phyloP scores from a whole-genome alignment of 2,888 invertebrate genomes.

The Orgyia antiqua region DNA sequence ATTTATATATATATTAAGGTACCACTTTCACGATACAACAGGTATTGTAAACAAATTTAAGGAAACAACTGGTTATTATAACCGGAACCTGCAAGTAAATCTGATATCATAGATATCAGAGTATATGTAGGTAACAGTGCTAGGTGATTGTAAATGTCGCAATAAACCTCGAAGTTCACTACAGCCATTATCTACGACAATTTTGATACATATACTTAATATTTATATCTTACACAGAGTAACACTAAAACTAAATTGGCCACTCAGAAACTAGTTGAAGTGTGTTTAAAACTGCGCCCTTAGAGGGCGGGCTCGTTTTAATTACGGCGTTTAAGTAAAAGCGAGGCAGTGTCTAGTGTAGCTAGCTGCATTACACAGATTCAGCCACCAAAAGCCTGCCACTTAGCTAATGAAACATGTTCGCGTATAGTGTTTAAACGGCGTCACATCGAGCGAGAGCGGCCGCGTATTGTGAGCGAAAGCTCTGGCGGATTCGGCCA shows the following conservation, averaged over 20 bases:
- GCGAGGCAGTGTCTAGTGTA: slow-evolving; percentile 66
- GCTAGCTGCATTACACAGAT: slow-evolving; percentile 75
- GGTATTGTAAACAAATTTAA: too few relatives aligned
- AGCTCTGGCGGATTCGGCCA: slow-evolving; percentile 61
- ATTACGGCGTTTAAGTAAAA: slow-evolving; percentile 77
- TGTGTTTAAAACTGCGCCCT: slow-evolving; percentile 72
- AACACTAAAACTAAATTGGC: slow-evolving; percentile 72
- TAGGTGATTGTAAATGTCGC: slow-evolving; percentile 8
- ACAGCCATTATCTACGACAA: slow-evolving; percentile 18
- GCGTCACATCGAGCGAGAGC: slow-evolving; percentile 44
- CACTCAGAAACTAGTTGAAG: slow-evolving; percentile 67
- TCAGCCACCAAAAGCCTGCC: slow-evolving; percentile 77
- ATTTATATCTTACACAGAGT: slow-evolving; percentile 50
- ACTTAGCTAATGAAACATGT: slow-evolving; percentile 80
- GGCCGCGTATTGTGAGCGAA: slow-evolving; percentile 53
- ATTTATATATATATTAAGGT: too few relatives aligned
- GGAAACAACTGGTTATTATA: too few relatives aligned
- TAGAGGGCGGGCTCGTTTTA: slow-evolving; percentile 51
- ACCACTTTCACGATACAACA: too few relatives aligned
- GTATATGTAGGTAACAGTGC: slow-evolving; percentile 5
- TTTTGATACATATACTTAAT: slow-evolving; percentile 29
- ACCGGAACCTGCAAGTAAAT: not conserved
- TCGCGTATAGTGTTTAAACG: slow-evolving; percentile 73
- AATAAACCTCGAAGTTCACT: slow-evolving; percentile 11
- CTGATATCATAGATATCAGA: slow-evolving; percentile 1